phyloP scores from a whole-genome alignment of 2,113 vertebrate genomes.

The Oryzias curvinotus region DNA sequence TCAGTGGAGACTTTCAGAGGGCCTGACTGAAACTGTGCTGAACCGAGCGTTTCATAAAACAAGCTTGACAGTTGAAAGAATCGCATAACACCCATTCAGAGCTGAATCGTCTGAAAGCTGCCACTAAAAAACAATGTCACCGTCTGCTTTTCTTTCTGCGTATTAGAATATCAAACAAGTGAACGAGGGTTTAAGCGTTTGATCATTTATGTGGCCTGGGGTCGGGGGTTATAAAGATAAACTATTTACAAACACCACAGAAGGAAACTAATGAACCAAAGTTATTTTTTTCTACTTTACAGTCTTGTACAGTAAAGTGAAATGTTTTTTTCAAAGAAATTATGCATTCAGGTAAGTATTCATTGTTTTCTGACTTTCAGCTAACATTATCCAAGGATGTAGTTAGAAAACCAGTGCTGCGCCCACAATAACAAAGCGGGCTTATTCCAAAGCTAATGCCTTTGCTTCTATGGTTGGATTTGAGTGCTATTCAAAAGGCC shows the following conservation, averaged over 20 bases:
- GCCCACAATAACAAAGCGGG: conserved; percentile 21
- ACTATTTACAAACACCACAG: too few relatives aligned
- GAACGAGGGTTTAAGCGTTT: too few relatives aligned
- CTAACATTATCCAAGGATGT: conserved; percentile 22
- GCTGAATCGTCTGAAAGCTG: conserved; percentile 37
- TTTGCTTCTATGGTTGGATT: conserved; percentile 51
- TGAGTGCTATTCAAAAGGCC: conserved; percentile 48
- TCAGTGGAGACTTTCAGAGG: conserved; percentile 59
- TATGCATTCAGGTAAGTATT: too few relatives aligned
- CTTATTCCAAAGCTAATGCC: conserved; percentile 36
- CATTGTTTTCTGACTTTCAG: neutral
- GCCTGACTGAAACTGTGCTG: conserved; percentile 33
- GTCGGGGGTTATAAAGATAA: too few relatives aligned
- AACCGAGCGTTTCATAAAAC: conserved; percentile 58
- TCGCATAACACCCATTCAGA: conserved; percentile 55
- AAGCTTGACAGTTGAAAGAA: conserved; percentile 54
- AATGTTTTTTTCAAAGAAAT: too few relatives aligned
- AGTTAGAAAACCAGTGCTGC: conserved; percentile 24
- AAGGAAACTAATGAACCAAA: too few relatives aligned
- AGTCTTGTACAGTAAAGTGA: too few relatives aligned
- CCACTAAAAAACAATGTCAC: conserved; percentile 55
- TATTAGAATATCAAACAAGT: neutral
- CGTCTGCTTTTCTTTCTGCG: conserved; percentile 15
- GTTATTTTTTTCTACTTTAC: too few relatives aligned
- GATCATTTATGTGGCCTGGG: too few relatives aligned